These are phyloP conservation scores for Mobula hypostoma DNA, from an alignment of 2,113 vertebrate genomes.

Conservation along the genomic window DNA sequence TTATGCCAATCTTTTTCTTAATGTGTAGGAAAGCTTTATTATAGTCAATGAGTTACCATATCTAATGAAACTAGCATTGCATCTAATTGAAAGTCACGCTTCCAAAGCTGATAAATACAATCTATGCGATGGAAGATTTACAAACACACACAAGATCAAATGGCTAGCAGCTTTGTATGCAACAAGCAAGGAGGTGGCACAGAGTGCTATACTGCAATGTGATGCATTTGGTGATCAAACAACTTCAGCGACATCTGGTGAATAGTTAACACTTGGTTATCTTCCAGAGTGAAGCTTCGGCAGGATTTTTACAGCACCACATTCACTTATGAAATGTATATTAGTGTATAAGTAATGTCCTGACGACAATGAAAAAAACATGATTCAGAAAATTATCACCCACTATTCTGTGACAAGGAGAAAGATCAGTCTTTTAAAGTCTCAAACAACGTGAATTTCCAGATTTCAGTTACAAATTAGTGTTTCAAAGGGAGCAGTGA, in stretches of 20 bases:
- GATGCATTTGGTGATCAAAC: background rate
- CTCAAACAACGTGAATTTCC: background rate
- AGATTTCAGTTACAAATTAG: background rate
- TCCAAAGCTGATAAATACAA: background rate
- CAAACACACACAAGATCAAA: background rate
- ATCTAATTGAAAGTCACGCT: background rate
- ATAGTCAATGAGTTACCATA: background rate
- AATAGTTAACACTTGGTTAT: background rate
- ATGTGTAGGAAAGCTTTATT: background rate
- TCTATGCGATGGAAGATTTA: background rate
- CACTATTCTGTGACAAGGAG: background rate
- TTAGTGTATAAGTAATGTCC: slow-evolving; percentile 12
- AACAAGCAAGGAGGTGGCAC: background rate
- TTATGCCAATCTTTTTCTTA: background rate
- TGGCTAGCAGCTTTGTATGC: background rate
- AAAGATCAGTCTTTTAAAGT: background rate
- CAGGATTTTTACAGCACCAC: background rate
- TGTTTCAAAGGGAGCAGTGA: background rate
- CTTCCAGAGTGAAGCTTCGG: background rate
- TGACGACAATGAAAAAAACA: slow-evolving; percentile 24
- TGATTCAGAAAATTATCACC: slow-evolving; percentile 35
- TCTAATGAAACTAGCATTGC: background rate
- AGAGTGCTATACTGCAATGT: background rate
- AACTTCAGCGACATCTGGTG: background rate
- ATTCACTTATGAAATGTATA: background rate